Percentiles rank a stretch among this genome's conserved stretches.
Evolutionary conservation across 2,113 vertebrate genomes (phyloP).

Genomic region (Climacteris rufus): DNA sequence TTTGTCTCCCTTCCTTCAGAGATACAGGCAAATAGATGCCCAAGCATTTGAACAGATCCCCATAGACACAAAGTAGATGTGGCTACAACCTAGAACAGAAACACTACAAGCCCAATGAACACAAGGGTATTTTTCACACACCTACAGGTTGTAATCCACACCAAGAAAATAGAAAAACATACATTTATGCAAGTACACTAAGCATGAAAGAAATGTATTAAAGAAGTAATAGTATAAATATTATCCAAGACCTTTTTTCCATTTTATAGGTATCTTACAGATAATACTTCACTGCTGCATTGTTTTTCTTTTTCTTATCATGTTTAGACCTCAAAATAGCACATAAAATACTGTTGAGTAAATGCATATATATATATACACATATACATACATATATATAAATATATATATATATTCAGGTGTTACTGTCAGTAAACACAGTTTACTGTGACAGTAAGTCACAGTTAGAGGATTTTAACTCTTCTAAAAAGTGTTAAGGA

Average conservation of each 20-base stretch:
- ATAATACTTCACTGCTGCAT: not conserved
- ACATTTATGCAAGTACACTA: not conserved
- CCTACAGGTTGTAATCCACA: not conserved
- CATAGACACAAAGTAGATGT: not conserved
- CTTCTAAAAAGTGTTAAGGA: not conserved
- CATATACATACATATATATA: not conserved
- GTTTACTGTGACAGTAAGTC: not conserved
- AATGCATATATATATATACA: not conserved
- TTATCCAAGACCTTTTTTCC: not conserved
- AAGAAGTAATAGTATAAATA: not conserved
- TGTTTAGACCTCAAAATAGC: not conserved
- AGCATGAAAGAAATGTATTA: not conserved
- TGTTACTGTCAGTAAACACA: not conserved
- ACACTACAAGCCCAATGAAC: accelerated
- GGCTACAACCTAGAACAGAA: not conserved
- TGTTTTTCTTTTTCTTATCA: not conserved
- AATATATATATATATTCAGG: not conserved
- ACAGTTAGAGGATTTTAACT: not conserved
- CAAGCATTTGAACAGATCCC: accelerated
- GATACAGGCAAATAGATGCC: not conserved
- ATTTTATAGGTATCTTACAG: not conserved
- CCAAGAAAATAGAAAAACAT: not conserved
- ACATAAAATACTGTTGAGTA: not conserved
- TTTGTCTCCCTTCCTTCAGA: not conserved
- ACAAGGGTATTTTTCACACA: accelerated